Conservation (phyloP, 2,888 invertebrate genomes). For the Proisotoma minuta region DNA sequence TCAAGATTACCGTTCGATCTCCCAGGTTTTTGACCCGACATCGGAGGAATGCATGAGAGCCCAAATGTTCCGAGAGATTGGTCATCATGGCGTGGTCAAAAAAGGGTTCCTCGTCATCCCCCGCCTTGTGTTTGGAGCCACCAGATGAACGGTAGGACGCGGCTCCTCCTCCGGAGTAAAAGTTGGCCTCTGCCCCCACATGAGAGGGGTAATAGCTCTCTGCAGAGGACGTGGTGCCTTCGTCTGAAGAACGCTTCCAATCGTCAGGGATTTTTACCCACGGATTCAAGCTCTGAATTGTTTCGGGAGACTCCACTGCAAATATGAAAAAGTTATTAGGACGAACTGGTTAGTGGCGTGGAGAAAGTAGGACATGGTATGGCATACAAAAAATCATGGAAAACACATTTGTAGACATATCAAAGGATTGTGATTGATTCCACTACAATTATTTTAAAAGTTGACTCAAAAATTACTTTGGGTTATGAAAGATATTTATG, state of each 20-base stretch:
- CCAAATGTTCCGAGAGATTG: constrained; percentile 41
- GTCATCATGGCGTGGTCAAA: constrained; percentile 47
- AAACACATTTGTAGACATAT: too few relatives aligned
- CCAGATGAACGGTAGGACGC: constrained; percentile 6
- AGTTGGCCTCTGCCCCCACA: constrained; percentile 29
- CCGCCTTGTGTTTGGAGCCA: neutral
- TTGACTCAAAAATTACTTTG: too few relatives aligned
- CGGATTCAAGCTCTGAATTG: constrained; percentile 44
- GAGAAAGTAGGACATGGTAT: too few relatives aligned
- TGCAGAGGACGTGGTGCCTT: constrained; percentile 33
- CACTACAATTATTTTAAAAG: too few relatives aligned
- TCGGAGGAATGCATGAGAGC: constrained; percentile 43
- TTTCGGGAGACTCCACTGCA: constrained; percentile 43
- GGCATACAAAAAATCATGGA: too few relatives aligned
- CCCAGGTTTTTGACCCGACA: constrained; percentile 45
- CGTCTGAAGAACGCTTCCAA: constrained; percentile 36
- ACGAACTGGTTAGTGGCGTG: too few relatives aligned
- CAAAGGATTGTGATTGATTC: too few relatives aligned
- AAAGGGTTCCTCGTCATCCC: constrained; percentile 37
- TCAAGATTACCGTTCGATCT: constrained; percentile 39
- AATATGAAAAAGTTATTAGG: too few relatives aligned
- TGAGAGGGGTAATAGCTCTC: constrained; percentile 30
- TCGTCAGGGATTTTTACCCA: constrained; percentile 46
- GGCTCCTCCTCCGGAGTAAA: constrained; percentile 20
- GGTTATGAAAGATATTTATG: too few relatives aligned